Base-by-base conservation (phyloP, 2,888 invertebrate species). In the Chrysina gloriosa region DNA sequence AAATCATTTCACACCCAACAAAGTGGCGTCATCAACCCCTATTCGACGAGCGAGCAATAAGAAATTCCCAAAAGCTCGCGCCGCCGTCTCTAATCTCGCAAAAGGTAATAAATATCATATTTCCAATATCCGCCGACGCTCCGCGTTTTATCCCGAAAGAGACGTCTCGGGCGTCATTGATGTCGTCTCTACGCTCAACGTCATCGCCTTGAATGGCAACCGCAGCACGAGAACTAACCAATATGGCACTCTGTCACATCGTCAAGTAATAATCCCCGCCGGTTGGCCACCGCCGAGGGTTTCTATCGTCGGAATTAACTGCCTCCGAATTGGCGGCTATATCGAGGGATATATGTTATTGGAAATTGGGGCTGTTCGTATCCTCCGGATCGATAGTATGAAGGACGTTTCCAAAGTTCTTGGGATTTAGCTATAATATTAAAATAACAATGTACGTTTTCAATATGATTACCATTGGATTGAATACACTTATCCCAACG, bases 51-150 rank as follows among this genome's bases (percentile, higher is more conserved):
- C 9, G 11, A 36, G 1, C 36, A 11, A n/a, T n/a, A 36, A 36
- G n/a, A 36, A n/a, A n/a, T n/a, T n/a, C n/a, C 2, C 36, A 36
- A 36, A 36, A n/a, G n/a, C n/a, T n/a, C n/a, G 36, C 36, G 3
- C 2, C 14, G 14, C 11, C 36, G 63, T 6, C 29, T 29, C 47
- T 47, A 67, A 69, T 70, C 48, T 61, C 48, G 39, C 48, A 64
- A 69, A 71, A 72, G 61, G 70, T 69, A 80, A 80, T 80, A 80
- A 79, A 79, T 80, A 81, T 80, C 80, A 72, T 76, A 79, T 80
- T 80, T 79, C 79, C 80, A 80, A 80, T 80, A 80, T 80, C 80
- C 80, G 79, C 74, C 74, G 36, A 36, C 11, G 21, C 73, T 74
- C 74, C 70, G 74, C 71, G 73, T 68, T 66, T 71, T 70, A 69